Base-by-base conservation (phyloP, 2,888 invertebrate genomes). In the Chironomus riparius region DNA sequence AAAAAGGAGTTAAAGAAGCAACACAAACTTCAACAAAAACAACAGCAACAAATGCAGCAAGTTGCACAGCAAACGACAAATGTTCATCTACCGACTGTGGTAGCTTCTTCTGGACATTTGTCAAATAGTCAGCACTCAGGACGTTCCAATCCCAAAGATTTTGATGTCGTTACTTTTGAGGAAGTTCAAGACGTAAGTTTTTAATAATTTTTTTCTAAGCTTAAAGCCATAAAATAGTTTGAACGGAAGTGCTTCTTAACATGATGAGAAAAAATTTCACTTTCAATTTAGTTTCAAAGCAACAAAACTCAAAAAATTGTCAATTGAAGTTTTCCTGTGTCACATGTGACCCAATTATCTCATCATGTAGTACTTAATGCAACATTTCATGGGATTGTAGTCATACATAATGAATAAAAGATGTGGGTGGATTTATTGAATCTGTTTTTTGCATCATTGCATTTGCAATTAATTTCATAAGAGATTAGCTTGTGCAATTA, bases 1-100 rank as follows among this genome's bases (percentile, higher is more conserved):
- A 76, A 76, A 56, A 68, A 77, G 56, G 68, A 73, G 65, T 28
- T 77, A 50, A 72, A 68, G 73, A 73, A 77, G 73, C 77, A 73
- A 15, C 68, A 72, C 56, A 70, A 73, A 68, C 21, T 72, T n/a
- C 72, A 62, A 15, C 12, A 70, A n/a, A 47, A 65, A 47, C 28
- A 73, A 24, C 18, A 70, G 28, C 21, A 65, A 48, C 70, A 72
- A 47, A 56, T n/a, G 76, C 70, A 70, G 50, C 71, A 71, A 56
- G 15, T 68, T 4, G 74, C 68, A 4, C 74, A 74, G 22, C 74
- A 74, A 18, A 61, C 72, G 2, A 10, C 72, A 15, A 68, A 47
- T 47, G 48, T 48, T n/a, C 74, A 28, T 28, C 38, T 50, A 38
- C 72, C 38, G 6, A 5, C 70, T 18, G 18, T 18, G 47, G 18